These are phyloP conservation scores for Brachionus calyciflorus DNA, from an alignment of 1,140 invertebrate genomes.

Conservation along the genomic window DNA sequence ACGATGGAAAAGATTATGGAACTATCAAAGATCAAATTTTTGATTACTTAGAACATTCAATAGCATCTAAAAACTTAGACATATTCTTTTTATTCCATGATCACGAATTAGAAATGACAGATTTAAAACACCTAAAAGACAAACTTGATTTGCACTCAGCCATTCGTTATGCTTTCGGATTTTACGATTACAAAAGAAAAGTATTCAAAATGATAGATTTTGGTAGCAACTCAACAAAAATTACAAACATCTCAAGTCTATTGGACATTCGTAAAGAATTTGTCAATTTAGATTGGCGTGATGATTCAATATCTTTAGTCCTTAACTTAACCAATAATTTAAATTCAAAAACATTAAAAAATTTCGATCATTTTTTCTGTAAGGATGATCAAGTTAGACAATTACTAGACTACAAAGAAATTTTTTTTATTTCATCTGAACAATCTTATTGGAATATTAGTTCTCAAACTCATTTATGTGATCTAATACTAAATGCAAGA, in stretches of 20 bases:
- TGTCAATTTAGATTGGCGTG: background rate
- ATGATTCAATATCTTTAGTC: background rate
- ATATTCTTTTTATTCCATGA: conserved; percentile 3
- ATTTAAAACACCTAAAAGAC: background rate
- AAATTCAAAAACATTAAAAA: background rate
- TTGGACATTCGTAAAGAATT: background rate
- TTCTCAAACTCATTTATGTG: background rate
- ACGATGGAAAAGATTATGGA: no score
- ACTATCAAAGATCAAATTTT: background rate
- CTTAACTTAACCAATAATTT: background rate
- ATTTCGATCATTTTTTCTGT: background rate
- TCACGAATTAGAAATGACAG: background rate
- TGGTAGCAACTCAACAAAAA: background rate
- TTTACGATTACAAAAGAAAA: background rate
- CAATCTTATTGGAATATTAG: background rate
- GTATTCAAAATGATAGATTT: background rate
- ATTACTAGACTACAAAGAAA: background rate
- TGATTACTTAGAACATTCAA: background rate
- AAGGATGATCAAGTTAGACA: background rate
- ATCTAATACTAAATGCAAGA: background rate
- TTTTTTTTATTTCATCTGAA: background rate
- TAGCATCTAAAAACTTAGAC: background rate
- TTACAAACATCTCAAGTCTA: background rate
- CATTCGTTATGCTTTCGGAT: background rate
- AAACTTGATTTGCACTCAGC: background rate